Base-by-base conservation (phyloP, 2,797 vertebrate genomes). In the Melanogrammus aeglefinus region DNA sequence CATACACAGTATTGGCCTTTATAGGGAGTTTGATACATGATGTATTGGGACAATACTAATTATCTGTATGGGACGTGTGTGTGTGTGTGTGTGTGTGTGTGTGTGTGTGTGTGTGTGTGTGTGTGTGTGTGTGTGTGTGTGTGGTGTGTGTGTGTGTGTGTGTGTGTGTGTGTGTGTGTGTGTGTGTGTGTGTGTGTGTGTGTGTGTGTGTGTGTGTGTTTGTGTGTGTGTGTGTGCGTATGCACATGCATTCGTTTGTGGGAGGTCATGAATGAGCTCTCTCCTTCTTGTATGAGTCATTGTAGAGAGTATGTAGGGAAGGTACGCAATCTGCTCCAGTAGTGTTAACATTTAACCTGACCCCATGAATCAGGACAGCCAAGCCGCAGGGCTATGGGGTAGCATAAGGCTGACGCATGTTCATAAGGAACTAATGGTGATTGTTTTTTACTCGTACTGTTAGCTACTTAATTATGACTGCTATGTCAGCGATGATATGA, bases 301-400 rank as follows among this genome's bases (percentile, higher is more conserved):
- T 92, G 91, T 91, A 90, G 91, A 89, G 91, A 90, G 8, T 89
- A 90, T 93, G 90, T 87, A 89, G 92, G 91, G 92, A 92, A 90
- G 89, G 91, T 92, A 91, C 90, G 91, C 92, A 92, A 92, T 92
- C 91, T 93, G 91, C 91, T 93, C 91, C 91, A 91, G 91, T 93
- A 88, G 89, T 90, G 91, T 93, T 92, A 91, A 93, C 91, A 93
- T 89, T 88, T 92, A 91, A 92, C 91, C 92, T 86, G 90, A 92
- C 90, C 91, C 91, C 92, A 92, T 90, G 91, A 93, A 92, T 87
- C 90, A 92, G 89, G 92, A 92, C 91, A 87, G 89, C 89, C 89
- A 84, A 92, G 88, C 90, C 88, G 86, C 85, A 90, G 85, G 81
- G n/a, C 31, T 31, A 31, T 1, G 90, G 87, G 87, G 72, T 72